phyloP scores from a whole-genome alignment of 1,140 invertebrate genomes.

The Euglossa dilemma region DNA sequence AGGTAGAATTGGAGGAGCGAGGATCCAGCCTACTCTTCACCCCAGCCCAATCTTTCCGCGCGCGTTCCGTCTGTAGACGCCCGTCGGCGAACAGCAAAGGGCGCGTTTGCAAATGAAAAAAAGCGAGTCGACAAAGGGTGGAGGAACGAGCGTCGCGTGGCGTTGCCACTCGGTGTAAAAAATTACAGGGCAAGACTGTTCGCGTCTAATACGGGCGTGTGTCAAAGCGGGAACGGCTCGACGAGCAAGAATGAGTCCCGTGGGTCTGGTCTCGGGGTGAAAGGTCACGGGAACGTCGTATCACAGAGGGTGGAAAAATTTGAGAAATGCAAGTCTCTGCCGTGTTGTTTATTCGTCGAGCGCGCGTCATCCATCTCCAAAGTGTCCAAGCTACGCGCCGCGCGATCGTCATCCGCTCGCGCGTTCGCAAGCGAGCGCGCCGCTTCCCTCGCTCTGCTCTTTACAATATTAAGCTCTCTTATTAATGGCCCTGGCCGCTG shows the following conservation, averaged over 20 bases:
- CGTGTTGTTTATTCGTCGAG: constrained; percentile 43
- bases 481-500: constrained; percentile 73
- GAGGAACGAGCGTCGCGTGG: not conserved
- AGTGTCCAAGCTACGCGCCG: constrained; percentile 51
- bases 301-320: constrained; percentile 48
- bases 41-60: not conserved
- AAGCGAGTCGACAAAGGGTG: constrained; percentile 24
- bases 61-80: not conserved
- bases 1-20: not conserved
- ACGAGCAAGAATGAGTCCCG: constrained; percentile 56
- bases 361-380: constrained; percentile 66
- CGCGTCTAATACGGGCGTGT: constrained; percentile 44
- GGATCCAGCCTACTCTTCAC: not conserved
- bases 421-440: constrained; percentile 8
- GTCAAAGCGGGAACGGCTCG: constrained; percentile 60
- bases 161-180: constrained; percentile 36
- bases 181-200: constrained; percentile 57
- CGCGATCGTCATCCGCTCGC: constrained; percentile 35
- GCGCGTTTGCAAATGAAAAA: constrained; percentile 52
- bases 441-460: constrained; percentile 60
- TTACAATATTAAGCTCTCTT: constrained; percentile 78
- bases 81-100: constrained; percentile 21
- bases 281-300: constrained; percentile 16
- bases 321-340: constrained; percentile 65
- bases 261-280: constrained; percentile 37